Evolutionary conservation across 2,888 invertebrate species (phyloP).

Genomic region (Chelonus formosanus): DNA sequence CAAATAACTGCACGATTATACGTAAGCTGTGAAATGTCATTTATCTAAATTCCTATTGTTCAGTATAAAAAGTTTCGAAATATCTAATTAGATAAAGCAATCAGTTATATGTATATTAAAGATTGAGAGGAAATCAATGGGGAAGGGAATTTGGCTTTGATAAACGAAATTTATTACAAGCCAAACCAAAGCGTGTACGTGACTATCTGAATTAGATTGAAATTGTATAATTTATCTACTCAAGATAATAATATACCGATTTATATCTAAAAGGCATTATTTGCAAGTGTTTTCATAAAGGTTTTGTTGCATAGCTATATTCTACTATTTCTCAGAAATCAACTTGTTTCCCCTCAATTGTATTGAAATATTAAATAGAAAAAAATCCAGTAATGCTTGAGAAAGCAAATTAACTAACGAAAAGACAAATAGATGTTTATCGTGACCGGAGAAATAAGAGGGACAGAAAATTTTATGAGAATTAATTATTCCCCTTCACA

Average conservation of each 20-base stretch:
- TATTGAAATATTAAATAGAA: too few relatives aligned
- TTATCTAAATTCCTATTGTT: not conserved
- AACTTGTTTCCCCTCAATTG: too few relatives aligned
- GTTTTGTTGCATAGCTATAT: not conserved
- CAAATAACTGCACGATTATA: too few relatives aligned
- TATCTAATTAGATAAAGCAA: constrained; percentile 43
- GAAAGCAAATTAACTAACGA: too few relatives aligned
- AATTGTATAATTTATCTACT: constrained; percentile 21
- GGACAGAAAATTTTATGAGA: too few relatives aligned
- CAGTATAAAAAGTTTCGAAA: constrained; percentile 28
- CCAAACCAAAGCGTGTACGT: constrained; percentile 28
- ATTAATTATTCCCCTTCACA: too few relatives aligned
- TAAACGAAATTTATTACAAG: constrained; percentile 45
- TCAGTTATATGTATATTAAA: constrained; percentile 34
- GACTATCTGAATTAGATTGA: constrained; percentile 26
- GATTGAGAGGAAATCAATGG: constrained; percentile 28
- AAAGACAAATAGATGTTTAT: too few relatives aligned
- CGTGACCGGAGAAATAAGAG: too few relatives aligned
- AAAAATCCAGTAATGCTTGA: too few relatives aligned
- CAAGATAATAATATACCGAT: not conserved
- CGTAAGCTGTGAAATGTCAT: not conserved
- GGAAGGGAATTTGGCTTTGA: constrained; percentile 24
- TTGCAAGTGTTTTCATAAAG: constrained; percentile 10
- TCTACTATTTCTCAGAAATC: too few relatives aligned
- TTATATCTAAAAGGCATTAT: constrained; percentile 22